Evolutionary conservation across 35 echinoderm and acorn worm genomes (phyloP).

Genomic region (Heliocidaris erythrogramma): DNA sequence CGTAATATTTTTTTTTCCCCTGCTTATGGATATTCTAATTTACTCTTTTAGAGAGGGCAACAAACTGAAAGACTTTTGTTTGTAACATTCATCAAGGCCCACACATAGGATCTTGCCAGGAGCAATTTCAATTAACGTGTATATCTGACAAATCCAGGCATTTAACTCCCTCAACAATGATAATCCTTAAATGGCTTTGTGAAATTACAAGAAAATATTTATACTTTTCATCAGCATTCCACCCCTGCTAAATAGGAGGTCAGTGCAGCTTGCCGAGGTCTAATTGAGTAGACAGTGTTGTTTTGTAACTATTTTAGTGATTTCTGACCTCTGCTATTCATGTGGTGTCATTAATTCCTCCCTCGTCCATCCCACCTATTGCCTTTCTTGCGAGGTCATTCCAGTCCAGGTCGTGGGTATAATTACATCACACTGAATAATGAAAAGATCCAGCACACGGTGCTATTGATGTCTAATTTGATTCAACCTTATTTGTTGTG

Average conservation of each 20-base stretch:
- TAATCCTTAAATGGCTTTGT: background rate
- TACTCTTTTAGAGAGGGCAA: background rate
- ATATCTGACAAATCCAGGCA: background rate
- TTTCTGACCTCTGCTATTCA: background rate
- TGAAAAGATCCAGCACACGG: background rate
- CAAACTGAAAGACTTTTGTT: background rate
- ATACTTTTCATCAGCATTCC: background rate
- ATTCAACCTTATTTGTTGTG: background rate
- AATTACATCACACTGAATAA: background rate
- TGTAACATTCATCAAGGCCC: background rate
- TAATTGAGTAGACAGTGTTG: background rate
- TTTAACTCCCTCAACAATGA: background rate
- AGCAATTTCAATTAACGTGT: background rate
- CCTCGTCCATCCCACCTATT: no score
- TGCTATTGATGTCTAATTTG: background rate
- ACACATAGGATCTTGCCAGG: background rate
- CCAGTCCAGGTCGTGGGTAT: background rate
- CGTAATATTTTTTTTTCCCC: no score
- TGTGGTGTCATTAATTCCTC: background rate
- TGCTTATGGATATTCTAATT: no score
- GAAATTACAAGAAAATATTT: background rate
- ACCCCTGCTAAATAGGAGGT: background rate
- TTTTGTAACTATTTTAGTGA: background rate
- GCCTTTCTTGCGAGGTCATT: background rate
- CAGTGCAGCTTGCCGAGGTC: background rate